These are phyloP conservation scores for Chymomyza fuscimana DNA, from an alignment of 2,888 invertebrate species.

Conservation along the genomic window DNA sequence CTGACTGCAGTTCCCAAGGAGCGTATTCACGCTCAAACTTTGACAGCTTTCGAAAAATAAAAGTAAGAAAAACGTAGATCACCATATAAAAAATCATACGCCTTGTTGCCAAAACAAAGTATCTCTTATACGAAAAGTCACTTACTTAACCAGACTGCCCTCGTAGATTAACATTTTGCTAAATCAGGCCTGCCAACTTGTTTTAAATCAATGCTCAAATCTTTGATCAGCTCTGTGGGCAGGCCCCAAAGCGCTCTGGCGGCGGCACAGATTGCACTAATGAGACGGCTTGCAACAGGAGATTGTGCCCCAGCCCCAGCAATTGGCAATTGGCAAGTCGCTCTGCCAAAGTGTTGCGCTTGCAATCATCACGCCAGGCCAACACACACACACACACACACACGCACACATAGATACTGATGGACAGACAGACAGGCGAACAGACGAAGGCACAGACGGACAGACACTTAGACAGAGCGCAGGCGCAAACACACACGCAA, in stretches of 20 bases:
- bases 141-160: neutral
- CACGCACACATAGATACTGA: neutral
- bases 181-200: neutral
- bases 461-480: neutral
- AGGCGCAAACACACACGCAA: constrained; percentile 42
- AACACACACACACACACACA: neutral
- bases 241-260: neutral
- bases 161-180: neutral
- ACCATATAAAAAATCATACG: too few species aligned
- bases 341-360: constrained; percentile 32
- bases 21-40: too few species aligned
- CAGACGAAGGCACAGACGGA: neutral
- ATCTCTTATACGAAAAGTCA: too few species aligned
- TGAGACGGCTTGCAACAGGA: constrained; percentile 33
- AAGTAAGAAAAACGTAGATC: too few species aligned
- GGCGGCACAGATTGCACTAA: constrained; percentile 33
- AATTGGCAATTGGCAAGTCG: neutral
- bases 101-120: too few species aligned
- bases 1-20: too few species aligned
- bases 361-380: constrained; percentile 43
- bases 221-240: neutral
- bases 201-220: neutral
- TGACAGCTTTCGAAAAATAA: too few species aligned
- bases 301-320: neutral
- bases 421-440: neutral